Percentiles rank a stretch among this genome's conserved stretches.
phyloP scores from a whole-genome alignment of 2,888 invertebrate species.

The Rotaria socialis region DNA sequence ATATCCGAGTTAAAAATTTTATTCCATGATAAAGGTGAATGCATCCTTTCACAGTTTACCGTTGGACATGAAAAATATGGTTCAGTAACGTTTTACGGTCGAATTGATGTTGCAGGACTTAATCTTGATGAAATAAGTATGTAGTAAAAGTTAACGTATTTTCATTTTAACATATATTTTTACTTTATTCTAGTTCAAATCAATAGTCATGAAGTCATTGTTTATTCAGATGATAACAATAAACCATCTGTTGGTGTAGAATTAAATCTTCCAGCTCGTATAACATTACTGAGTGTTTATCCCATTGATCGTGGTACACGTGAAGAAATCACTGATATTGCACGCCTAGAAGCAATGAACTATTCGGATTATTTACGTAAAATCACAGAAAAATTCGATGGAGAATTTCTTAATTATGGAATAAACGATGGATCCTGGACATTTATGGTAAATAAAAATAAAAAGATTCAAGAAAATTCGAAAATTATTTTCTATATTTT shows the following conservation, averaged over 20 bases:
- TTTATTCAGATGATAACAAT: constrained; percentile 82
- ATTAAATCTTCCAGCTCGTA: constrained; percentile 79
- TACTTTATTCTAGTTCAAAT: constrained; percentile 70
- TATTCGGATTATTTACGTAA: constrained; percentile 80
- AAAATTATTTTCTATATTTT: not conserved
- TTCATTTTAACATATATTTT: no score
- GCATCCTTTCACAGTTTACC: constrained; percentile 42
- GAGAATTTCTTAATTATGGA: constrained; percentile 85
- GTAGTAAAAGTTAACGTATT: not conserved
- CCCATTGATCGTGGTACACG: constrained; percentile 79
- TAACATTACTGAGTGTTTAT: constrained; percentile 86
- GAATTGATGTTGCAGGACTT: constrained; percentile 39
- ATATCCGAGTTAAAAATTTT: constrained; percentile 18
- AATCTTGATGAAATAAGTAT: constrained; percentile 42
- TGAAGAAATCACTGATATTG: constrained; percentile 71
- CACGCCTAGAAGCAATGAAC: constrained; percentile 74
- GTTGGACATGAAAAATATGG: constrained; percentile 43
- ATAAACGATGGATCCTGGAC: constrained; percentile 96
- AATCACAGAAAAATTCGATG: constrained; percentile 78
- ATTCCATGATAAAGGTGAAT: constrained; percentile 39
- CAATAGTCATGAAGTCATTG: constrained; percentile 83
- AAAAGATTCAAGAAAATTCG: not conserved
- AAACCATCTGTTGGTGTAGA: constrained; percentile 83
- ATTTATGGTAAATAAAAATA: constrained; percentile 64
- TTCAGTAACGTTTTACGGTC: constrained; percentile 43